Conservation (phyloP, 2,797 vertebrate species). For the Semaprochilodus insignis region DNA sequence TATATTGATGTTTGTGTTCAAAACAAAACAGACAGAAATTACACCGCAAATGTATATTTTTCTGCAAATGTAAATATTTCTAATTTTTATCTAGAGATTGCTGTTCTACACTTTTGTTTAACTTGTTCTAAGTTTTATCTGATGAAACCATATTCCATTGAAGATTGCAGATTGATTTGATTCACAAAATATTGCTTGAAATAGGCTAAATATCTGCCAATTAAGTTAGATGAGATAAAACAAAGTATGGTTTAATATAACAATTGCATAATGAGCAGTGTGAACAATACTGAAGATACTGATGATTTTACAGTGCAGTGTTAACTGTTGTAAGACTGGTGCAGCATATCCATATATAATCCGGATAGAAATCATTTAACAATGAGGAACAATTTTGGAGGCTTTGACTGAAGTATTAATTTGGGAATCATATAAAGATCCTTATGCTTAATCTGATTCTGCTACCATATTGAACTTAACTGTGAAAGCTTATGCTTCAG, state of each 20-base stretch:
- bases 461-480: background rate
- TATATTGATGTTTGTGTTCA: no score
- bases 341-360: no score
- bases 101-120: background rate
- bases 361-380: no score
- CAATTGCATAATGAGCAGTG: no score
- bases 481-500: background rate
- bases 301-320: no score
- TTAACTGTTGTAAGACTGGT: no score
- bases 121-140: background rate
- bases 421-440: background rate
- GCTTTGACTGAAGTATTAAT: no score
- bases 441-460: background rate
- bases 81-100: background rate
- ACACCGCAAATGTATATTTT: background rate
- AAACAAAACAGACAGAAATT: background rate
- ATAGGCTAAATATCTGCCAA: background rate
- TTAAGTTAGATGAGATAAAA: background rate
- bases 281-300: no score
- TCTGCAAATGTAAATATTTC: background rate
- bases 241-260: background rate
- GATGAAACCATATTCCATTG: background rate
- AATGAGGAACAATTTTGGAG: no score
- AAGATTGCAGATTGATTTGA: background rate
- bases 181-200: background rate